Conservation (phyloP, 2,797 vertebrate species). For the Helostoma temminkii region DNA sequence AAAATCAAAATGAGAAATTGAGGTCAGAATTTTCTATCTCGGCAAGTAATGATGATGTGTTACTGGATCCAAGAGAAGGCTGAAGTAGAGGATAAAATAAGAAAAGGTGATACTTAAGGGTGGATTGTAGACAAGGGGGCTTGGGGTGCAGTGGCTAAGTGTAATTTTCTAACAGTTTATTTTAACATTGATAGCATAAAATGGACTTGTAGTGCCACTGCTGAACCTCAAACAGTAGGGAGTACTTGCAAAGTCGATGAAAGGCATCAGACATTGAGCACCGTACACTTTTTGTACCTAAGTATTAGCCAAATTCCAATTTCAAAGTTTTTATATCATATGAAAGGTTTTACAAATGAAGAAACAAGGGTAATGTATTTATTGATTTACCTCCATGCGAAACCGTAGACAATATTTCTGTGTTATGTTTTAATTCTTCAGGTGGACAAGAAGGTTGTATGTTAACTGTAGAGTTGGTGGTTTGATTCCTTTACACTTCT, state of each 20-base stretch:
- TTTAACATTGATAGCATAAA: constrained; percentile 47
- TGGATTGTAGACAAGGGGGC: constrained; percentile 10
- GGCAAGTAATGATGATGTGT: constrained; percentile 63
- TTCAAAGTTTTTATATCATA: not conserved
- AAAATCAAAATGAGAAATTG: constrained; percentile 50
- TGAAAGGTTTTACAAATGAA: not conserved
- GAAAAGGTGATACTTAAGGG: constrained; percentile 40
- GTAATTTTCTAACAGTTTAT: constrained; percentile 45
- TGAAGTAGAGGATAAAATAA: constrained; percentile 23
- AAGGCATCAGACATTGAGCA: constrained; percentile 3
- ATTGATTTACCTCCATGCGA: not conserved
- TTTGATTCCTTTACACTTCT: too few species aligned
- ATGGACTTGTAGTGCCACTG: constrained; percentile 30
- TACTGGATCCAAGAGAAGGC: constrained; percentile 24
- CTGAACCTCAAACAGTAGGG: constrained; percentile 9
- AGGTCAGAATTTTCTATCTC: constrained; percentile 45
- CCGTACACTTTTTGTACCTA: not conserved
- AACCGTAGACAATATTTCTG: too few species aligned
- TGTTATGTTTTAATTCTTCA: not conserved
- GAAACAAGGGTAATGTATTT: not conserved
- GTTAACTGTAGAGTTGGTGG: too few species aligned
- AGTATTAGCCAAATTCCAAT: not conserved
- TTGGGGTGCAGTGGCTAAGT: constrained; percentile 29
- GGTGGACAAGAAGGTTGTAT: not conserved
- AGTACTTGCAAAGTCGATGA: constrained; percentile 27